Evolutionary conservation across 2,113 vertebrate genomes (phyloP).

Genomic region (Cottus gobio): DNA sequence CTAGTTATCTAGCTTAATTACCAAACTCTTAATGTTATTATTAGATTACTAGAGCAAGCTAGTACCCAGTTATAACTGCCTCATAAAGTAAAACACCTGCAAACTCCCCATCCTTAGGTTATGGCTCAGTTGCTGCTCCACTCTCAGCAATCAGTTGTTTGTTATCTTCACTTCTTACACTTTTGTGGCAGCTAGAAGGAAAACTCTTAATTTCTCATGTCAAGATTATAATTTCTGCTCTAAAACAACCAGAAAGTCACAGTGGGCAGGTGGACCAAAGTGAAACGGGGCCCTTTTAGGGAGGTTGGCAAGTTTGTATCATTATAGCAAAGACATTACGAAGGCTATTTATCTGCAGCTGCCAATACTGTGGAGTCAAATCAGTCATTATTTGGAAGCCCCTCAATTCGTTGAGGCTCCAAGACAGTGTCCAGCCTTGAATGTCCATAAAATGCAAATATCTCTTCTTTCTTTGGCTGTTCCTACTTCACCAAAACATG

Average conservation of each 20-base stretch:
- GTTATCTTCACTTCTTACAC: not conserved
- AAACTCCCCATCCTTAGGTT: not conserved
- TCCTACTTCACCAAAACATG: not conserved
- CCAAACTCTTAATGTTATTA: not conserved
- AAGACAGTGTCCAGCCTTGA: not conserved
- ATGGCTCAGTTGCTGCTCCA: not conserved
- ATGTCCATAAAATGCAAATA: not conserved
- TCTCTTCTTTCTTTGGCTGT: not conserved
- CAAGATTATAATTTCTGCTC: conserved; percentile 14
- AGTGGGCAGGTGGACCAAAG: not conserved
- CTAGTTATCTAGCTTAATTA: too few relatives aligned
- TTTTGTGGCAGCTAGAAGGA: conserved; percentile 1
- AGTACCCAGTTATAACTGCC: not conserved
- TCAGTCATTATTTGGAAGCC: not conserved
- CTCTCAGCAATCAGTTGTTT: not conserved
- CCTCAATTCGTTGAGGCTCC: not conserved
- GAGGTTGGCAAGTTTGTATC: conserved; percentile 3
- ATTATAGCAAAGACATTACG: not conserved
- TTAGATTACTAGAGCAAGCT: not conserved
- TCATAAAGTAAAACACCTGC: not conserved
- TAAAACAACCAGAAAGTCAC: conserved; percentile 2
- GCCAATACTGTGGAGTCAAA: not conserved
- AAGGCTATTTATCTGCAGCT: not conserved
- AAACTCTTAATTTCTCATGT: not conserved
- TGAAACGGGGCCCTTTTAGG: not conserved